Percentiles rank a stretch among this genome's conserved stretches.
Evolutionary conservation across 2,113 vertebrate species (phyloP).

Genomic region (Gnathonemus longibarbis): DNA sequence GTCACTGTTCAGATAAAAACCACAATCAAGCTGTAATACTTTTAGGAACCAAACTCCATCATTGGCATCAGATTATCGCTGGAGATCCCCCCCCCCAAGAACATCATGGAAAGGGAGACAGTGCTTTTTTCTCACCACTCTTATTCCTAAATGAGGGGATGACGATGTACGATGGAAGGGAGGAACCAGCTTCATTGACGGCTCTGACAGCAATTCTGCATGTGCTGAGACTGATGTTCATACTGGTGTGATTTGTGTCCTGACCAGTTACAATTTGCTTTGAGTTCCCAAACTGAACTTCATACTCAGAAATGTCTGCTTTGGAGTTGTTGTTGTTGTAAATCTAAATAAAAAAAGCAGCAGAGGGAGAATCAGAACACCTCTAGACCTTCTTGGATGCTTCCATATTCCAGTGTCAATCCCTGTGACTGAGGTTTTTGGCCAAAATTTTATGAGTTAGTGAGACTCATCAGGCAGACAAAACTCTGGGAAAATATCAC

Average conservation of each 20-base stretch:
- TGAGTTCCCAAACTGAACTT: conserved; percentile 35
- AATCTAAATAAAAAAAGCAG: conserved; percentile 18
- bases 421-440: neutral
- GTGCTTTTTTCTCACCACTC: conserved; percentile 18
- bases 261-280: conserved; percentile 16
- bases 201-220: conserved; percentile 42
- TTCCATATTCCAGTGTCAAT: neutral
- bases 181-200: neutral
- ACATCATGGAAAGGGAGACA: neutral
- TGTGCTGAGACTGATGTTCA: conserved; percentile 32
- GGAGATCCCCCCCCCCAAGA: neutral
- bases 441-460: neutral
- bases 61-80: neutral
- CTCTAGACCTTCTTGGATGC: neutral
- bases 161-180: conserved; percentile 30
- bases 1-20: conserved; percentile 4
- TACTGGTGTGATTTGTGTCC: conserved; percentile 19
- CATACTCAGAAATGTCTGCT: conserved; percentile 28
- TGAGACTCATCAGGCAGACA: neutral
- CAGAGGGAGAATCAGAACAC: conserved; percentile 7
- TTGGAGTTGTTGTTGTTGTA: conserved; percentile 14
- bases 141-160: conserved; percentile 23
- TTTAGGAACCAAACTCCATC: neutral
- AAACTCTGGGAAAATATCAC: neutral
- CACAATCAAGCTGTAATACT: neutral